Evolutionary conservation across 2,113 vertebrate genomes (phyloP), one percentile per base, ranked within the genome.

Genomic region (Calyptomena viridis): DNA sequence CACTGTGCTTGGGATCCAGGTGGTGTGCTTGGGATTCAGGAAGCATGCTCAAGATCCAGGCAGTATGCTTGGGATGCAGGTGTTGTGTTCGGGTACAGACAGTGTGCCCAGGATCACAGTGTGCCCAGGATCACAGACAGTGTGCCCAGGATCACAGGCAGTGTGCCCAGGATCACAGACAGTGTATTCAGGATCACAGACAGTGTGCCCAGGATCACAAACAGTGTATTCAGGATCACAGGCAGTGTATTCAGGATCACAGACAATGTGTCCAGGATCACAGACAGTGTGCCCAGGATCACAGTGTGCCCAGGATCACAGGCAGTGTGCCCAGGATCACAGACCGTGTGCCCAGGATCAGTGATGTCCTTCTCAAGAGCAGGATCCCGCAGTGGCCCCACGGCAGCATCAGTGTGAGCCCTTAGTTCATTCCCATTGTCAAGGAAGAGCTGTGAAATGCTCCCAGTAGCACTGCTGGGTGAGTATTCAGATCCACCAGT

Each of bases 371-470:
- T 24, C 35, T 39, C 20, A 7, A 56, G 81, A 53, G 31, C 17
- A 55, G 66, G 49, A 22, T 47, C 30, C 60, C 4, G 1, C 23
- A 68, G n/a, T 6, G 3, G 13, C 25, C 52, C 35, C 52, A 73
- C 35, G 44, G 39, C 46, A 89, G 39, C 12, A 40, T 17, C 66
- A 55, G 8, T 23, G 56, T 17, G 44, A 8, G 21, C 12, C 46
- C 50, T 8, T 42, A 21, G 14, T 11, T 15, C 0, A 0, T 25
- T 27, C 9, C 42, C 81, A 33, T 2, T 19, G 4, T 7, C 35
- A 40, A 22, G 47, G 42, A n/a, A 75, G 44, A 37, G 23, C 35
- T 7, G n/a, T 31, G 12, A 42, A 53, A 66, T 63, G 40, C 53
- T 60, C 60, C 72, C 40, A 10, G 53, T 1, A 39, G 44, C 42